A percentile compares a stretch with the other conserved stretches of the same genome.
Evolutionary conservation across 2,888 invertebrate species (phyloP).

Genomic region (Carcina quercana): DNA sequence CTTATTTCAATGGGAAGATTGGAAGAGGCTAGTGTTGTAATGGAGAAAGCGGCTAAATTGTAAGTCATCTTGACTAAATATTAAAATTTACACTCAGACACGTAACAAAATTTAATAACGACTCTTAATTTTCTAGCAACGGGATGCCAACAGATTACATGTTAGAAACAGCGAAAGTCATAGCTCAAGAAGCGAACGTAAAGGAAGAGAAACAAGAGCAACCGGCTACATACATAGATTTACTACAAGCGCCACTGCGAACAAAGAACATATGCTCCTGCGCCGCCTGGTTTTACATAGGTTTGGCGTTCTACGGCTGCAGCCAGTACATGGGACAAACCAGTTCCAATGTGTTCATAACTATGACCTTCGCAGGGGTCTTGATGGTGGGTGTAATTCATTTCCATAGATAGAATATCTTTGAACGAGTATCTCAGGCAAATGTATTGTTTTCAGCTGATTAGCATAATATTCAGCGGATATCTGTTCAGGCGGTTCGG

Average conservation of each 20-base stretch:
- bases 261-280: conserved; percentile 77
- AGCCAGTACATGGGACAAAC: conserved; percentile 84
- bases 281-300: conserved; percentile 83
- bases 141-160: conserved; percentile 50
- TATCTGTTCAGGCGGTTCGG: conserved; percentile 75
- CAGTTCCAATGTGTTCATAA: conserved; percentile 83
- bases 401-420: no score
- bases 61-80: conserved; percentile 18
- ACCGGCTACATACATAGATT: conserved; percentile 71
- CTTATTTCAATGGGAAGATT: conserved; percentile 78
- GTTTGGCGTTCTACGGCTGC: conserved; percentile 86
- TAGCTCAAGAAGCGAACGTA: conserved; percentile 53
- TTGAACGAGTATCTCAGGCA: no score
- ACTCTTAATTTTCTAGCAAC: conserved; percentile 37
- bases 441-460: conserved; percentile 70
- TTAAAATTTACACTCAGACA: background rate
- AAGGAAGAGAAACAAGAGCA: conserved; percentile 16
- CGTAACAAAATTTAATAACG: background rate
- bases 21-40: conserved; percentile 72
- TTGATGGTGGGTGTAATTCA: no score
- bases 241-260: conserved; percentile 77
- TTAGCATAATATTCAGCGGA: conserved; percentile 53
- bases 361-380: conserved; percentile 76
- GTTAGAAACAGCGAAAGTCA: conserved; percentile 23
- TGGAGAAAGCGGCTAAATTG: conserved; percentile 74